Evolutionary conservation across 2,888 invertebrate species (phyloP).

Genomic region (Scaptomyza polygonia): DNA sequence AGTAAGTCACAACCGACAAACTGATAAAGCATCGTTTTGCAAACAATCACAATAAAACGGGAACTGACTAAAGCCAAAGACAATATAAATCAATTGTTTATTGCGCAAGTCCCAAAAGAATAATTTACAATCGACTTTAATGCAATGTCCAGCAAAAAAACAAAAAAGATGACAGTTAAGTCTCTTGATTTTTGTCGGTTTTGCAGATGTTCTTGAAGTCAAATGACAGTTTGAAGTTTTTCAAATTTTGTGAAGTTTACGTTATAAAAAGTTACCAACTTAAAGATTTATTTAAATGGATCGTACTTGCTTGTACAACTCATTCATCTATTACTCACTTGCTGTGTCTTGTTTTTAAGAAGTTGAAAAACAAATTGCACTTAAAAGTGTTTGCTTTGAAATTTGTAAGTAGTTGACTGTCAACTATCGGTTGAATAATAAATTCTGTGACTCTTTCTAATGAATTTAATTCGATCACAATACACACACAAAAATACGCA

Average conservation of each 20-base stretch:
- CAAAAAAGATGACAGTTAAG: conserved; percentile 5
- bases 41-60: conserved; percentile 31
- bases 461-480: conserved; percentile 38
- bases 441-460: conserved; percentile 61
- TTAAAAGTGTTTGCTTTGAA: neutral
- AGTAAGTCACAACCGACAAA: conserved; percentile 17
- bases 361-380: neutral
- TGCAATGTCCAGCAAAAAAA: conserved; percentile 3
- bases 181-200: conserved; percentile 8
- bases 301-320: neutral
- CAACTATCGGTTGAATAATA: conserved; percentile 39
- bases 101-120: conserved; percentile 49
- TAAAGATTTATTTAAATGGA: no score
- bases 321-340: neutral
- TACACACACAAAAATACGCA: conserved; percentile 44
- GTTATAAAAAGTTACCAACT: no score
- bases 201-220: neutral
- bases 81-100: conserved; percentile 58
- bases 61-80: conserved; percentile 36
- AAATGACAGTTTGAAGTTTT: neutral
- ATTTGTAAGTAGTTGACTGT: conserved; percentile 19
- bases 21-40: conserved; percentile 43
- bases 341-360: neutral
- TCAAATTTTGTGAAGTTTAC: neutral
- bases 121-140: conserved; percentile 55